Evolutionary conservation across 2,888 invertebrate species (phyloP).

Genomic region (Eurois occulta): DNA sequence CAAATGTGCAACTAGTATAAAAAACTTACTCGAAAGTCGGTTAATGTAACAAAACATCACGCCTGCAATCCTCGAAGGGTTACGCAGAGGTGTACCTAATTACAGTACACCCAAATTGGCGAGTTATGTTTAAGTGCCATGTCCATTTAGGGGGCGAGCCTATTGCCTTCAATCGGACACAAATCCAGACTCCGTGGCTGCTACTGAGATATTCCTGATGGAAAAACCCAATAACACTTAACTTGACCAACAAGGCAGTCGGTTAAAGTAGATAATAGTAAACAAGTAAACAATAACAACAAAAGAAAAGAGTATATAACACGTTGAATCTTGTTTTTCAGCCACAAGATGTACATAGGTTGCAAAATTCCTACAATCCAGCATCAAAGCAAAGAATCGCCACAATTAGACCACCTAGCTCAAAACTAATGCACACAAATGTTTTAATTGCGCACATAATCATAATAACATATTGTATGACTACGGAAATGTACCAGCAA

Average conservation of each 20-base stretch:
- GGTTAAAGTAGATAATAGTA: not conserved
- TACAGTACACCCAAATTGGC: no score
- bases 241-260: not conserved
- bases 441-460: constrained; percentile 41
- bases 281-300: not conserved
- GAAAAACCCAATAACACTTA: no score
- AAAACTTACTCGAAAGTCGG: no score
- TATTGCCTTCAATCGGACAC: no score
- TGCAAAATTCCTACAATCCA: not conserved
- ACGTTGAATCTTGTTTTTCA: not conserved
- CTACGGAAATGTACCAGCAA: constrained; percentile 34
- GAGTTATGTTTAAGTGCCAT: no score
- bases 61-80: no score
- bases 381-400: constrained; percentile 32
- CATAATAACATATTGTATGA: constrained; percentile 42
- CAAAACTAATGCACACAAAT: constrained; percentile 33
- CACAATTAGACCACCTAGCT: constrained; percentile 29
- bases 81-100: no score
- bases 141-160: no score
- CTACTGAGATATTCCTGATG: no score
- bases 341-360: not conserved
- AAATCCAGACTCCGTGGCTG: no score
- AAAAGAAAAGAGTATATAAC: not conserved
- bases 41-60: no score
- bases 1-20: no score